Evolutionary conservation across 2,888 invertebrate species (phyloP).

Genomic region (Prosapia bicincta): DNA sequence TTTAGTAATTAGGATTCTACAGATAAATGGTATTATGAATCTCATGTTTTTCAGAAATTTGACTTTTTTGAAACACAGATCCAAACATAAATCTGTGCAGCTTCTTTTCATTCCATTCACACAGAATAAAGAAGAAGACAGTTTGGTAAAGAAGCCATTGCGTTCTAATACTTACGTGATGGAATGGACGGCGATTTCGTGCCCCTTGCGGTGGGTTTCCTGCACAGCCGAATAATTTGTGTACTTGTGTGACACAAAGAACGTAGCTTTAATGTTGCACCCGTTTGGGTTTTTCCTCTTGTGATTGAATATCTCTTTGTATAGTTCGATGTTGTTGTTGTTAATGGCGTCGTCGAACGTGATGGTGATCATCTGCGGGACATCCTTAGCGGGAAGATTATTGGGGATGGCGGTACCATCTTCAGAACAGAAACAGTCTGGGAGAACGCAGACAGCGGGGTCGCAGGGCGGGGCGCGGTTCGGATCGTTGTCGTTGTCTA

Average conservation of each 20-base stretch:
- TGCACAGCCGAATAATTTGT: slow-evolving; percentile 91
- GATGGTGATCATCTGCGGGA: slow-evolving; percentile 92
- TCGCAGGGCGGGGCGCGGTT: slow-evolving; percentile 91
- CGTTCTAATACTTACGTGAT: slow-evolving; percentile 69
- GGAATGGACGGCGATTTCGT: slow-evolving; percentile 91
- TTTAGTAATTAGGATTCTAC: no score
- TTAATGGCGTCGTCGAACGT: slow-evolving; percentile 95
- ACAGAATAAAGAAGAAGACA: background rate
- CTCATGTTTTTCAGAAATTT: no score
- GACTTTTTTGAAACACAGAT: no score
- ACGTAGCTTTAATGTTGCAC: slow-evolving; percentile 89
- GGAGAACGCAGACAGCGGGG: slow-evolving; percentile 77
- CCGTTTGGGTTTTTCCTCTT: slow-evolving; percentile 90
- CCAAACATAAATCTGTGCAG: no score
- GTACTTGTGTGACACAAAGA: slow-evolving; percentile 91
- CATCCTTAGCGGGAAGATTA: slow-evolving; percentile 76
- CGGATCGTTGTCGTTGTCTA: slow-evolving; percentile 90
- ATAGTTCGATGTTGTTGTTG: slow-evolving; percentile 90
- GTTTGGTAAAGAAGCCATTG: background rate
- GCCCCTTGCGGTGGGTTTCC: slow-evolving; percentile 86
- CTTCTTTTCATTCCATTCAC: background rate
- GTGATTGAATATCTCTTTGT: slow-evolving; percentile 87
- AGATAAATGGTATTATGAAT: no score
- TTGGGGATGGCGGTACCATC: slow-evolving; percentile 86
- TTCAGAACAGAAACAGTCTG: slow-evolving; percentile 93